phyloP scores from a whole-genome alignment of 2,113 vertebrate species.

The Pygoscelis antarcticus region DNA sequence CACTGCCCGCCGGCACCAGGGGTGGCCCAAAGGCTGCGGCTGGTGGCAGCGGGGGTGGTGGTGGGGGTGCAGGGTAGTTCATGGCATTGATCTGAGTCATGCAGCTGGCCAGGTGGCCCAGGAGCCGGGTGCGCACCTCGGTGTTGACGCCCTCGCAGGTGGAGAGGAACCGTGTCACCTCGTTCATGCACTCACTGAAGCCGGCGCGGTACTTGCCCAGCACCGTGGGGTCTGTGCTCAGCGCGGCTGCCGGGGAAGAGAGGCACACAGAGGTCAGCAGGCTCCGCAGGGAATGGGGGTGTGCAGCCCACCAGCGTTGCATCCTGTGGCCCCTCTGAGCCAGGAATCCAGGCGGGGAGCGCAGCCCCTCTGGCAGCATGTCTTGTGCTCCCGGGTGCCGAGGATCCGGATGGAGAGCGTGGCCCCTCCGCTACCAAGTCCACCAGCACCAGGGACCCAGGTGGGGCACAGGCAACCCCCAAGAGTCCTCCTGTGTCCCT shows the following conservation, averaged over 20 bases:
- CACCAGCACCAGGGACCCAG: neutral
- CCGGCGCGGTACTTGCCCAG: constrained; percentile 96
- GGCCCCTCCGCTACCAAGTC: neutral
- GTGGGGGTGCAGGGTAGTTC: constrained; percentile 89
- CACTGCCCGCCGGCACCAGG: constrained; percentile 65
- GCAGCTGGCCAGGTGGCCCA: constrained; percentile 96
- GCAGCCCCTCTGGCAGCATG: accelerated
- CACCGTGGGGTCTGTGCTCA: constrained; percentile 93
- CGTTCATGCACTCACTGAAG: constrained; percentile 98
- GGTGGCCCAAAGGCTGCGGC: no score
- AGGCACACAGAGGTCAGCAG: neutral
- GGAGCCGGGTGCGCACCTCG: constrained; percentile 93
- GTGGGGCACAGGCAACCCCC: neutral
- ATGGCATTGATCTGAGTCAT: constrained; percentile 98
- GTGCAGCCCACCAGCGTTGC: neutral
- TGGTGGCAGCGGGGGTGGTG: no score
- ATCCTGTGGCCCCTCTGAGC: neutral
- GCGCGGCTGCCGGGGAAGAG: constrained; percentile 78
- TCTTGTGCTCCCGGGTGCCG: neutral
- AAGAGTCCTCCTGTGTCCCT: neutral
- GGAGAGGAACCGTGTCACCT: constrained; percentile 97
- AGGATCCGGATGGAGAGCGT: accelerated
- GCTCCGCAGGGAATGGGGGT: accelerated
- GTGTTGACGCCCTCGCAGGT: constrained; percentile 98
- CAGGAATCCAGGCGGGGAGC: neutral